Evolutionary conservation across 2,797 vertebrate genomes (phyloP).

Genomic region (Rhinatrema bivittatum): DNA sequence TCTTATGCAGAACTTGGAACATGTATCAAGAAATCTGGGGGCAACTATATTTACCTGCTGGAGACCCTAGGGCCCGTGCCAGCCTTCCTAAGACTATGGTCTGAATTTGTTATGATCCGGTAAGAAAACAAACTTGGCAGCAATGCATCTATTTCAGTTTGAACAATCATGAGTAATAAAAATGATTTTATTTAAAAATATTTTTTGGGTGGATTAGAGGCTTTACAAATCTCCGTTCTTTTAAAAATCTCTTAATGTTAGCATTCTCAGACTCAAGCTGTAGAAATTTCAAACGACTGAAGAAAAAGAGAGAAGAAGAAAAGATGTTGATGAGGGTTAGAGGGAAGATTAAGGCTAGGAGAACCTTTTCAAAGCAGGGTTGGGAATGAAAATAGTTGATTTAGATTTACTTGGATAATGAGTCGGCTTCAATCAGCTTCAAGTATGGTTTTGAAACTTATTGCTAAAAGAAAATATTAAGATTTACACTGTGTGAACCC

Average conservation of each 20-base stretch:
- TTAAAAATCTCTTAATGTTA: not conserved
- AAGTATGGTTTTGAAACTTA: no score
- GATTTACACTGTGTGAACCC: no score
- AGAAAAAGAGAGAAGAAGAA: not conserved
- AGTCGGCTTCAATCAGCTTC: no score
- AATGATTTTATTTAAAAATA: not conserved
- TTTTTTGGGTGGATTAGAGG: not conserved
- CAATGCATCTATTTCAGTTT: no score
- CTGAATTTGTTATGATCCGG: conserved; percentile 61
- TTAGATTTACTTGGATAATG: no score
- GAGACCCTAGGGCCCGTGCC: conserved; percentile 52
- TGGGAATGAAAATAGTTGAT: no score
- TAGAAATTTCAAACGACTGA: not conserved
- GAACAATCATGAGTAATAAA: no score
- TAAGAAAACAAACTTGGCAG: conserved; percentile 11
- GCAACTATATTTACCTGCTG: conserved; percentile 37
- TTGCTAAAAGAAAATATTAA: no score
- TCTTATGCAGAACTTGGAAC: conserved; percentile 34
- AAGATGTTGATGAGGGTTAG: not conserved
- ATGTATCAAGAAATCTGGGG: conserved; percentile 43
- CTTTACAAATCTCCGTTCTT: not conserved
- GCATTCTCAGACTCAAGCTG: conserved; percentile 6
- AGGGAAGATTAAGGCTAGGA: no score
- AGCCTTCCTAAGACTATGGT: conserved; percentile 64
- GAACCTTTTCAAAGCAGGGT: no score